Conservation (phyloP, 2,888 invertebrate genomes). For the Mimas tiliae region DNA sequence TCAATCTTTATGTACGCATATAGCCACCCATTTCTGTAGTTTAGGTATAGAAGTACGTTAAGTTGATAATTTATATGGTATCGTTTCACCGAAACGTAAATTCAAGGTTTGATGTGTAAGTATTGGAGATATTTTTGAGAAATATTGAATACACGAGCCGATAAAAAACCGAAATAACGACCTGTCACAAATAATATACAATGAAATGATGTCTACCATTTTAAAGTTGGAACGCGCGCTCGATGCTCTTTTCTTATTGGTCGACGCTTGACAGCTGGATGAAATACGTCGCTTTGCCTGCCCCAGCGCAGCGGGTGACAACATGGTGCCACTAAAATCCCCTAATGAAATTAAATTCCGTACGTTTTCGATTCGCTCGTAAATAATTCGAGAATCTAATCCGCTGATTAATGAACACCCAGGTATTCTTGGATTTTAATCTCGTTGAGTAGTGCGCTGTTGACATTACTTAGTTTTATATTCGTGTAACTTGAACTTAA, state of each 20-base stretch:
- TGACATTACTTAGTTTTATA: constrained; percentile 20
- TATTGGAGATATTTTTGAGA: constrained; percentile 58
- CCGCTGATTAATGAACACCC: constrained; percentile 80
- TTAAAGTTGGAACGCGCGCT: constrained; percentile 72
- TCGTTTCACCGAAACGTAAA: constrained; percentile 25
- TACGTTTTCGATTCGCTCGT: constrained; percentile 81
- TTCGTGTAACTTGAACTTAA: constrained; percentile 10
- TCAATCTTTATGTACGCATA: constrained; percentile 67
- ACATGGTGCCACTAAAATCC: constrained; percentile 79
- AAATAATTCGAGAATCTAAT: constrained; percentile 82
- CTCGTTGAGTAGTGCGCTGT: constrained; percentile 48
- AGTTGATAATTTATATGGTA: constrained; percentile 22
- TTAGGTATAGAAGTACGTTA: constrained; percentile 22
- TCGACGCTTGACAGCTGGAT: constrained; percentile 77
- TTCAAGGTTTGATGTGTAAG: constrained; percentile 32
- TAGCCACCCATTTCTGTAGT: constrained; percentile 30
- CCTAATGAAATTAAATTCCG: constrained; percentile 85
- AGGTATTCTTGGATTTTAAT: constrained; percentile 60
- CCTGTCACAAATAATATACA: constrained; percentile 85
- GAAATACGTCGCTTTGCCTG: constrained; percentile 73
- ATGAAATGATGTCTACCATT: constrained; percentile 84
- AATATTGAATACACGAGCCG: constrained; percentile 72
- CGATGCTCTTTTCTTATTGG: constrained; percentile 67
- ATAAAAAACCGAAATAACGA: constrained; percentile 82
- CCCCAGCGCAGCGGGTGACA: constrained; percentile 81